Evolutionary conservation across 2,797 vertebrate species (phyloP).

Genomic region (Scolopax rusticola): DNA sequence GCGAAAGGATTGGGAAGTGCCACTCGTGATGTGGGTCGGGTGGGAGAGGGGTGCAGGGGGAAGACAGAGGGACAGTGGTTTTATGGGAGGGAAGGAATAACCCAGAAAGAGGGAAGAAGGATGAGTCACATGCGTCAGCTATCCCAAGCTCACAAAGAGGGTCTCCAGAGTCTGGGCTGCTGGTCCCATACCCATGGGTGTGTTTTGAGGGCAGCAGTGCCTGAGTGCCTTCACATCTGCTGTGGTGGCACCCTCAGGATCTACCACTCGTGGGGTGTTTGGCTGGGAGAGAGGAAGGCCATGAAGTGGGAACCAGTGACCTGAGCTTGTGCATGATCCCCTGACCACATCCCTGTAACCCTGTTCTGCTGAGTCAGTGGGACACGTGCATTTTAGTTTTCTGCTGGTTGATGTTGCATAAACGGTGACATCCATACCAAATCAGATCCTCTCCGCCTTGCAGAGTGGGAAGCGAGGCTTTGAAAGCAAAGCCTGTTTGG

Average conservation of each 20-base stretch:
- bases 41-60: background rate
- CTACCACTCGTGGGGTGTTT: background rate
- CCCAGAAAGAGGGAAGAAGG: background rate
- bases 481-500: constrained; percentile 2
- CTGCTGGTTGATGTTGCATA: constrained; percentile 19
- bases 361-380: background rate
- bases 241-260: background rate
- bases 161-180: background rate
- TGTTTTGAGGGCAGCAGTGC: background rate
- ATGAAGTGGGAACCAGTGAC: background rate
- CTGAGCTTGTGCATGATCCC: background rate
- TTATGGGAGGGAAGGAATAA: background rate
- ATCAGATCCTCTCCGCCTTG: background rate
- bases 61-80: background rate
- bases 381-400: background rate
- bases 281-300: background rate
- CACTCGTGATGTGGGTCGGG: background rate
- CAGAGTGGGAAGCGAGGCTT: background rate
- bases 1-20: background rate
- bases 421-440: constrained; percentile 10
- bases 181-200: background rate
- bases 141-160: background rate
- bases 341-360: background rate
- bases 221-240: background rate
- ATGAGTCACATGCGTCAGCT: background rate